phyloP scores from a whole-genome alignment of 2,113 vertebrate species.

The Melanotaenia duboulayi region DNA sequence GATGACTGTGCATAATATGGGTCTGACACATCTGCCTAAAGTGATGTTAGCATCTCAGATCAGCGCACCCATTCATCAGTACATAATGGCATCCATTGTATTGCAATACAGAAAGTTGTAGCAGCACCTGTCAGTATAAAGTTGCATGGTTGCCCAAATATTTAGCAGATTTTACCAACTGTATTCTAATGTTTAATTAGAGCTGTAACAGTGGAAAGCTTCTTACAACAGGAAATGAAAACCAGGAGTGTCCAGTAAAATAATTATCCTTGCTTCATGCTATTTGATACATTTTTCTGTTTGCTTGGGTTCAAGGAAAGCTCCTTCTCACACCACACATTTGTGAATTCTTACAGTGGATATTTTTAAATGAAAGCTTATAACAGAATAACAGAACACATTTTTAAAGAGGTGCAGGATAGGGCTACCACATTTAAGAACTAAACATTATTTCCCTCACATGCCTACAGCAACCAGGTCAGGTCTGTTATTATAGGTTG shows the following conservation, averaged over 20 bases:
- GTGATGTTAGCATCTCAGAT: too few species aligned
- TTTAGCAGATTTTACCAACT: neutral
- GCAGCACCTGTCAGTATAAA: too few species aligned
- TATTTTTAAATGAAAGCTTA: constrained; percentile 6
- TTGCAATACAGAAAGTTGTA: too few species aligned
- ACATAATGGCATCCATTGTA: too few species aligned
- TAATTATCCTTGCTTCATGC: neutral
- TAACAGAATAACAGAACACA: neutral
- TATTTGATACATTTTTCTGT: constrained; percentile 5
- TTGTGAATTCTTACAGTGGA: neutral
- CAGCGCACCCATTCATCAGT: too few species aligned
- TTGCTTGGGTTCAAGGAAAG: neutral
- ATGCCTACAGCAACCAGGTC: constrained; percentile 27
- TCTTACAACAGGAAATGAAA: neutral
- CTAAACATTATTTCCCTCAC: constrained; percentile 23
- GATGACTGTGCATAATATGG: too few species aligned
- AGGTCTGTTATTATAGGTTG: constrained; percentile 54
- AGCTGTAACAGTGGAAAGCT: neutral
- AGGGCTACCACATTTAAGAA: constrained; percentile 8
- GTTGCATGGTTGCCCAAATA: neutral
- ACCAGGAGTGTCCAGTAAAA: neutral
- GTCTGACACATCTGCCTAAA: too few species aligned
- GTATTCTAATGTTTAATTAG: neutral
- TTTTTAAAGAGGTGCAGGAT: constrained; percentile 5
- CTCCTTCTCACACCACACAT: neutral